Conservation (phyloP, 2,888 invertebrate species). For the Harpalus rufipes region DNA sequence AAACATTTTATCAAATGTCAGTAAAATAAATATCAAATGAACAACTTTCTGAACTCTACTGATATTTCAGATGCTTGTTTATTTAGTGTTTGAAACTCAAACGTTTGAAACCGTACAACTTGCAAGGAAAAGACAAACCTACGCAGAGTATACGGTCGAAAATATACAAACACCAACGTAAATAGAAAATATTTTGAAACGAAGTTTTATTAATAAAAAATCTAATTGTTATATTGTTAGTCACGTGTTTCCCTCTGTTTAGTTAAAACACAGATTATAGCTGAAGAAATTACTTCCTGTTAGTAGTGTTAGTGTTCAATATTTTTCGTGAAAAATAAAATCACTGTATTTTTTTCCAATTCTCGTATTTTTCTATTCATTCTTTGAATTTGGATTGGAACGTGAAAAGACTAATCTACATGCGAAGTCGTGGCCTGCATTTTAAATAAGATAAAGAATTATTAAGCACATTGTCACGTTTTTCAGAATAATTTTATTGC, state of each 20-base stretch:
- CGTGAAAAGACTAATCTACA: not conserved
- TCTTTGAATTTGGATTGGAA: not conserved
- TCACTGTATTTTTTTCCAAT: not conserved
- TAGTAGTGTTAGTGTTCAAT: not conserved
- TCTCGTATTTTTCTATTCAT: not conserved
- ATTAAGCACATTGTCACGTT: not conserved
- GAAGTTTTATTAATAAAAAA: not conserved
- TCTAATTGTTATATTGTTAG: not conserved
- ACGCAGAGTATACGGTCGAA: not conserved
- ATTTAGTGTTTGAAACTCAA: not conserved
- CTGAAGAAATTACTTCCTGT: too few species aligned
- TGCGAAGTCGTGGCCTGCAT: not conserved
- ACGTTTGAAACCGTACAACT: not conserved
- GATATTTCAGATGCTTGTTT: not conserved
- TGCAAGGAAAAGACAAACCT: not conserved
- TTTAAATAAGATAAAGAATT: not conserved
- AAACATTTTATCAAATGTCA: not conserved
- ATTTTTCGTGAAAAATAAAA: not conserved
- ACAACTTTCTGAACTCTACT: not conserved
- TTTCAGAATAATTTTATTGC: not conserved
- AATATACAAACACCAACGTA: not conserved
- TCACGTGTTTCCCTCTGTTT: too few species aligned
- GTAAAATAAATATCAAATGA: not conserved
- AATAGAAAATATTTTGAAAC: not conserved
- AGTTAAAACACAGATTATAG: too few species aligned